These are phyloP conservation scores for Prietella phreatophila DNA, from an alignment of 2,113 vertebrate genomes.

Conservation along the genomic window DNA sequence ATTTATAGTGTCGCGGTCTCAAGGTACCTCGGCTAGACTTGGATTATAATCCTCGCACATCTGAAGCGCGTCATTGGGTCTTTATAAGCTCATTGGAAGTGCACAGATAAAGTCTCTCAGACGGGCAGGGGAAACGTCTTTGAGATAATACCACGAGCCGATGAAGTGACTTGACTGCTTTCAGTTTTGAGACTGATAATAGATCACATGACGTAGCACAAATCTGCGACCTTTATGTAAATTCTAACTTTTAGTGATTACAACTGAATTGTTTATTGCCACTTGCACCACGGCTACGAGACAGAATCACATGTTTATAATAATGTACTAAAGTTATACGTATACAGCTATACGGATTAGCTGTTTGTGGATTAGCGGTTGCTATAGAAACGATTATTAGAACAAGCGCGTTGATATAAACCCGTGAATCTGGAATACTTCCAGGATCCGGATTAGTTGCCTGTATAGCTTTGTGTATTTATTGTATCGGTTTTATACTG, in stretches of 20 bases:
- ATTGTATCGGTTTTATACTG: background rate
- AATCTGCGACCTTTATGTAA: background rate
- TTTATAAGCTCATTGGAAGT: background rate
- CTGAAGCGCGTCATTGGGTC: background rate
- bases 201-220: background rate
- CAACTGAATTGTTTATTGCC: background rate
- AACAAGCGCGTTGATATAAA: too few relatives aligned
- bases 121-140: background rate
- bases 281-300: background rate
- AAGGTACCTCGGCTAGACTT: accelerated
- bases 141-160: background rate
- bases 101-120: background rate
- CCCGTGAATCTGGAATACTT: too few relatives aligned
- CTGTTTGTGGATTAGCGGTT: too few relatives aligned
- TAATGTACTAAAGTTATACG: too few relatives aligned
- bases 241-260: background rate
- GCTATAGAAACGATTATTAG: too few relatives aligned
- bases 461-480: too few relatives aligned
- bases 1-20: background rate
- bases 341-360: too few relatives aligned
- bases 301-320: too few relatives aligned
- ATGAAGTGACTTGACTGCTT: background rate
- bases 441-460: too few relatives aligned
- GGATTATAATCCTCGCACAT: background rate
- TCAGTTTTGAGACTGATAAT: background rate